Percentiles rank a stretch among this genome's conserved stretches.
These are phyloP conservation scores for Rhinoderma darwinii DNA, from an alignment of 2,113 vertebrate genomes.

Conservation along the genomic window DNA sequence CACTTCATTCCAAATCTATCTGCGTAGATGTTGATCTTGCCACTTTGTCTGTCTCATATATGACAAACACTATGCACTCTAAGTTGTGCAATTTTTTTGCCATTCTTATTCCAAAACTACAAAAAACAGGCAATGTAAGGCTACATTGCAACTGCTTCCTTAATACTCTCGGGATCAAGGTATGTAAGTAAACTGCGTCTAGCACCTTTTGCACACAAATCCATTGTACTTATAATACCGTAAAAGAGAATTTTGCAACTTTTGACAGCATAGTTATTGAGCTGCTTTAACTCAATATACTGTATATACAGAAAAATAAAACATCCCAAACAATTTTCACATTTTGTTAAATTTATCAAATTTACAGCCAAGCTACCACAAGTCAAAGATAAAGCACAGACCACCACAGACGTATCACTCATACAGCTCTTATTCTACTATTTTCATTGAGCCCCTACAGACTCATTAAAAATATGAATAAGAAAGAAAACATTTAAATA, in stretches of 20 bases:
- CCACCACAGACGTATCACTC: constrained; percentile 49
- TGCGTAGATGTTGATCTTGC: constrained; percentile 26
- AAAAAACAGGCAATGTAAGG: background rate
- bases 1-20: constrained; percentile 32
- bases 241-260: constrained; percentile 10
- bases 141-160: background rate
- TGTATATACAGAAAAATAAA: constrained; percentile 46
- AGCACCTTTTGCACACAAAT: background rate
- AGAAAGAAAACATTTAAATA: constrained; percentile 21
- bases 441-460: constrained; percentile 50
- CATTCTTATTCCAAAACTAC: background rate
- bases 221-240: background rate
- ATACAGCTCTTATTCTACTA: constrained; percentile 35
- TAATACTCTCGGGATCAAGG: background rate
- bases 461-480: constrained; percentile 26
- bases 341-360: constrained; percentile 47
- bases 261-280: constrained; percentile 42
- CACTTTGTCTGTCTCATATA: background rate
- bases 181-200: background rate
- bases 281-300: constrained; percentile 23
- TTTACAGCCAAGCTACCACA: background rate
- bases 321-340: constrained; percentile 16
- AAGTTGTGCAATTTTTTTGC: background rate
- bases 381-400: constrained; percentile 52
- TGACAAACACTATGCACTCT: background rate